Base-by-base conservation (phyloP, 2,888 invertebrate species). In the Encarsia formosa region DNA sequence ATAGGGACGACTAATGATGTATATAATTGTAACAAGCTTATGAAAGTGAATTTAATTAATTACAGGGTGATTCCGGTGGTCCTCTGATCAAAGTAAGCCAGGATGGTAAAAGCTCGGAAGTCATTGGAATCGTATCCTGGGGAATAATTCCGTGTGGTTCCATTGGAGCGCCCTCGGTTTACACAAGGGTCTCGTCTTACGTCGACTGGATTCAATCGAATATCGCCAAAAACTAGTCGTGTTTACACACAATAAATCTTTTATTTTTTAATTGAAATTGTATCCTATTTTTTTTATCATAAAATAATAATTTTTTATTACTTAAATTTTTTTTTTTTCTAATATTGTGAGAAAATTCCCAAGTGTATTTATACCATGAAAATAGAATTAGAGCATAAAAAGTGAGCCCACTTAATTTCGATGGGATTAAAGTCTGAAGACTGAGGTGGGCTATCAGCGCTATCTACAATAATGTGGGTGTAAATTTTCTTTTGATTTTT, bases 51-150 rank as follows among this genome's bases (percentile, higher is more conserved):
- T 6, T 35, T 40, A 16, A 23, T 24, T 20, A n/a, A 22, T 23
- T 26, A 0, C 65, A 80, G 80, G 80, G 80, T 43, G 80, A 80
- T 57, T 79, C 79, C 0, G 80, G 80, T 3, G 80, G 80, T 1
- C 80, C 80, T 0, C 53, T 80, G 22, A 78, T 79, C 22, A 59
- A 74, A 18, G 55, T 43, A 6, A 51, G 46, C 8, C 2, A 86
- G 84, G 18, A 80, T 78, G 45, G 45, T 13, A 44, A 81, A 79
- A 59, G 84, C 77, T 61, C 83, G 78, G 75, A 87, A 85, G 69
- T 88, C 82, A 18, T 52, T 13, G 60, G 82, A 76, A 53, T 77
- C 69, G 71, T 86, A 82, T 65, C 79, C 75, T 56, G 78, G 73
- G 63, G 69, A 24, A 68, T 70, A 20, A 64, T 75, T 29, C 78